Conservation (phyloP, 2,113 vertebrate genomes). For the Colinus virginianus region DNA sequence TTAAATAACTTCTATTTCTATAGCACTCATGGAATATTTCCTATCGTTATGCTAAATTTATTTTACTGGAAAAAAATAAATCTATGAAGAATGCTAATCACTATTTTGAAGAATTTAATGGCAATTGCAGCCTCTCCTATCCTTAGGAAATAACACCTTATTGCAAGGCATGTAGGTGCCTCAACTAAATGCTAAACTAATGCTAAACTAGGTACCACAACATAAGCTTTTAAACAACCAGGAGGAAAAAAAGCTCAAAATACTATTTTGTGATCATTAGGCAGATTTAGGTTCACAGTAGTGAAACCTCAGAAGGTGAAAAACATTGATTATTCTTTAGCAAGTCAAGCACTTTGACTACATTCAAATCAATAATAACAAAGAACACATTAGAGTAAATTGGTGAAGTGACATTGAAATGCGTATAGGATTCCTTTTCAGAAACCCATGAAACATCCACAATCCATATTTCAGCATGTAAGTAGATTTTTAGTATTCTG, state of each 20-base stretch:
- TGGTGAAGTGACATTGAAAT: conserved; percentile 10
- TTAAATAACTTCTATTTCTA: conserved; percentile 21
- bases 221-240: not conserved
- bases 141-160: not conserved
- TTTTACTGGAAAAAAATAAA: conserved; percentile 15
- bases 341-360: not conserved
- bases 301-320: not conserved
- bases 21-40: not conserved
- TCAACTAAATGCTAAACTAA: conserved; percentile 13
- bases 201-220: not conserved
- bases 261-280: not conserved
- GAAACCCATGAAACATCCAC: not conserved
- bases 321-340: not conserved
- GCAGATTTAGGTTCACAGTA: not conserved
- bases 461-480: not conserved
- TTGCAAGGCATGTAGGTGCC: not conserved
- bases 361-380: conserved; percentile 28
- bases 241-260: not conserved
- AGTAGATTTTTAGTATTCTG: not conserved
- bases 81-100: not conserved
- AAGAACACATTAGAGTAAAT: not conserved
- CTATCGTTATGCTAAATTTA: not conserved
- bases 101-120: not conserved
- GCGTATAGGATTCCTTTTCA: not conserved
- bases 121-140: not conserved